A percentile compares a stretch with the other conserved stretches of the same genome.
Conservation (phyloP, 2,888 invertebrate genomes). For the Tillus elongatus region DNA sequence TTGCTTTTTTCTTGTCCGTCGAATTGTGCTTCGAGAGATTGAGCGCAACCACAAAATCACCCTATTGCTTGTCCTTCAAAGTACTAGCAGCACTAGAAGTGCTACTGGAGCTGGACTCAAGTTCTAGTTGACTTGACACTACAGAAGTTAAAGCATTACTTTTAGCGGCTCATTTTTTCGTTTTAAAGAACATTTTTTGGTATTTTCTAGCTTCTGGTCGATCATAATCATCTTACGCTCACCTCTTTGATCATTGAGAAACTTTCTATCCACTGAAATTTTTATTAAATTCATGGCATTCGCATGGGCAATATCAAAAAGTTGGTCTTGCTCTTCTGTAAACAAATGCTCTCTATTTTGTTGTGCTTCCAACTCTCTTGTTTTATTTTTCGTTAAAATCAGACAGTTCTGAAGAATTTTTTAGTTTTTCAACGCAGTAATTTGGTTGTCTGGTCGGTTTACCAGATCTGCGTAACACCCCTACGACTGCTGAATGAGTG, state of each 20-base stretch:
- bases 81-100: too few relatives aligned
- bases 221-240: not conserved
- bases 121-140: not conserved
- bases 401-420: not conserved
- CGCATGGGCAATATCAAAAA: conserved; percentile 2
- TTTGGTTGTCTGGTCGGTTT: conserved; percentile 1
- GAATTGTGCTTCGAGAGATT: conserved; percentile 1
- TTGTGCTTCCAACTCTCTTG: not conserved
- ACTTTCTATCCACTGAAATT: too few relatives aligned
- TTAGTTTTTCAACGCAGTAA: conserved; percentile 1
- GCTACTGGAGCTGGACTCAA: too few relatives aligned
- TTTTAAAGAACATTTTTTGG: conserved; percentile 1
- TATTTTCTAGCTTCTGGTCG: not conserved
- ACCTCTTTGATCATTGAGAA: not conserved
- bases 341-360: not conserved
- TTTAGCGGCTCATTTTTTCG: not conserved
- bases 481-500: not conserved
- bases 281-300: conserved; percentile 2
- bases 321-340: not conserved
- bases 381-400: not conserved
- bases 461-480: conserved; percentile 1
- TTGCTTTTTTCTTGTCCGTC: conserved; percentile 2
- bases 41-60: not conserved
- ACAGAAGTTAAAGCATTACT: not conserved
- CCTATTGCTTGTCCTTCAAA: too few relatives aligned